phyloP scores from a whole-genome alignment of 1,140 invertebrate species.

The Fragariocoptes setiger region DNA sequence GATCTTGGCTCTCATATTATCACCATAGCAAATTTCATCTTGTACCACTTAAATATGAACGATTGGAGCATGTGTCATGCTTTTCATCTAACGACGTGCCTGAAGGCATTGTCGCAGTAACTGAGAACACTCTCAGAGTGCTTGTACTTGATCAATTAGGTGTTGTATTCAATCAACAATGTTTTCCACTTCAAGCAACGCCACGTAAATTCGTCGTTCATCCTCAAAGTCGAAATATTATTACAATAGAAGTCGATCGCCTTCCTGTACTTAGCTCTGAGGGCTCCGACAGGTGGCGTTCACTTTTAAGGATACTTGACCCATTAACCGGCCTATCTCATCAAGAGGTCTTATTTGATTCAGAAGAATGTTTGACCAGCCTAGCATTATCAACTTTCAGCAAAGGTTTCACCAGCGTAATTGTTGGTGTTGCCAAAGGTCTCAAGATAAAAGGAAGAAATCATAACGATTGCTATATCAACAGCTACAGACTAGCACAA shows the following conservation, averaged over 20 bases:
- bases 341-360: conserved; percentile 47
- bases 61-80: conserved; percentile 82
- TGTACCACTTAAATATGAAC: conserved; percentile 79
- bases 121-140: conserved; percentile 78
- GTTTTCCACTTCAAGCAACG: conserved; percentile 64
- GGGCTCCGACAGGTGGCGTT: conserved; percentile 85
- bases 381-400: conserved; percentile 33
- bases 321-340: conserved; percentile 50
- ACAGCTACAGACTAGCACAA: conserved; percentile 42
- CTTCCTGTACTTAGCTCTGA: conserved; percentile 89
- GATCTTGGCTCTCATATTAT: conserved; percentile 92
- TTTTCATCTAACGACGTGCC: conserved; percentile 97
- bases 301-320: conserved; percentile 59
- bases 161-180: conserved; percentile 78
- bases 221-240: conserved; percentile 55
- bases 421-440: conserved; percentile 67
- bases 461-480: conserved; percentile 42
- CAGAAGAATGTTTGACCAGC: conserved; percentile 84
- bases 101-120: conserved; percentile 95
- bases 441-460: conserved; percentile 53
- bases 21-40: conserved; percentile 85
- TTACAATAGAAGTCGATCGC: conserved; percentile 79
- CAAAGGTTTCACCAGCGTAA: conserved; percentile 36
- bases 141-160: conserved; percentile 90
- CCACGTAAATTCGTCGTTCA: conserved; percentile 82